Evolutionary conservation across 2,888 invertebrate genomes (phyloP), one percentile per base, ranked within the genome.

Genomic region (Callinectes sapidus): DNA sequence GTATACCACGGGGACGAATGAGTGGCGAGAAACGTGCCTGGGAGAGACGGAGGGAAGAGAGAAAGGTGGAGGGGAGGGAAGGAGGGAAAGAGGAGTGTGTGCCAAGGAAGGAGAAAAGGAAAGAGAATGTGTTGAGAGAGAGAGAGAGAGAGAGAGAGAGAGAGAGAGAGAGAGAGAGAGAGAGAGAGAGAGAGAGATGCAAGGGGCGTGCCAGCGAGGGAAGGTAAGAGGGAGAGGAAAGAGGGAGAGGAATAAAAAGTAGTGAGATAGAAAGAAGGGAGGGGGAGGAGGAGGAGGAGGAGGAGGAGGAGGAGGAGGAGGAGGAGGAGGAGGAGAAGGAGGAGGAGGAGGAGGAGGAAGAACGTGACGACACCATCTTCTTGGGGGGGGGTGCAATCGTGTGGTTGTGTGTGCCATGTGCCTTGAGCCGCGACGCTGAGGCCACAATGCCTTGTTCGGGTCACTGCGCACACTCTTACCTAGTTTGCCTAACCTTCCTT

Each of bases 121-220:
- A 23, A 54, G 88, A 14, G 55, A 54, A 54, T 18, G 88, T 3
- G 88, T 18, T 18, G 54, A 54, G 61, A 32, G 55, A 66, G 89
- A 39, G 54, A 88, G 48, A 88, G 32, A 54, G 88, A 54, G 32
- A n/a, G 88, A 88, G 54, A 88, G 32, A 88, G 32, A 88, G 54
- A 54, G 48, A 88, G 32, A 54, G 32, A 16, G 48, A 88, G n/a
- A 54, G n/a, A 48, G 54, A 88, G 88, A 88, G 88, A 88, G 88
- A 88, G 88, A 54, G 88, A 54, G 88, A 54, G 42, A 88, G n/a
- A 88, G 54, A n/a, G 35, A 87, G 87, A 87, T 23, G 35, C 48
- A 18, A 61, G 3, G 61, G 16, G 61, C 61, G 16, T 61, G 61
- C 16, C 18, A 61, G 61, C 13, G 48, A 42, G 14, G 42, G 28